Evolutionary conservation across 2,888 invertebrate genomes (phyloP), one percentile per base, ranked within the genome.

Genomic region (Oxycera nigricornis): DNA sequence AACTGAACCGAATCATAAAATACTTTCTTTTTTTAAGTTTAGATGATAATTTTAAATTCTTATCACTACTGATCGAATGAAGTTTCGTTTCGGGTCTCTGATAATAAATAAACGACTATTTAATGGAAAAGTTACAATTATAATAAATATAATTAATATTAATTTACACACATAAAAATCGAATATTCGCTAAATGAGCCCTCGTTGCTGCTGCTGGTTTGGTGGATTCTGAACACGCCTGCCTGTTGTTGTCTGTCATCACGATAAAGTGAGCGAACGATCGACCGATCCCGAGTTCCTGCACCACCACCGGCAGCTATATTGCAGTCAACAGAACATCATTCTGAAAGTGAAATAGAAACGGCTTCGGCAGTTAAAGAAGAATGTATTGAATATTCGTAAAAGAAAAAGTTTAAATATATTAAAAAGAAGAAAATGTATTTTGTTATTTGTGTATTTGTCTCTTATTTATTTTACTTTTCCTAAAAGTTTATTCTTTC

Each of bases 401-500:
- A 73, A 73, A 72, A 59, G 41, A 72, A 59, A 72, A 73, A 61
- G 50, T 73, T 73, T 62, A 73, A 73, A 73, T 62, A 73, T 73
- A 73, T 73, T 50, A 50, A 73, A 73, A 73, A 72, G 72, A 73
- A 73, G 46, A 73, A 61, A 73, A 31, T 73, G 73, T 73, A 73
- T 62, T 62, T 73, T 73, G 73, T 73, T 73, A 73, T 73, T 73
- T 73, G 73, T 73, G 73, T 73, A 73, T 73, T 73, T 73, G 57
- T 73, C 46, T 61, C 52, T 61, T 73, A 52, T 73, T 73, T 50
- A 73, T 73, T 73, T 73, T 61, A 62, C 31, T 73, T 72, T 59
- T 72, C 46, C 6, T 41, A 52, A n/a, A 31, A 50, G 7, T 72
- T 59, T 72, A 39, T 57, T 59, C 52, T 52, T 70, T 31, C 72